Evolutionary conservation across 1,140 invertebrate species (phyloP), one percentile per base, ranked within the genome.

Genomic region (Phymastichus coffea): DNA sequence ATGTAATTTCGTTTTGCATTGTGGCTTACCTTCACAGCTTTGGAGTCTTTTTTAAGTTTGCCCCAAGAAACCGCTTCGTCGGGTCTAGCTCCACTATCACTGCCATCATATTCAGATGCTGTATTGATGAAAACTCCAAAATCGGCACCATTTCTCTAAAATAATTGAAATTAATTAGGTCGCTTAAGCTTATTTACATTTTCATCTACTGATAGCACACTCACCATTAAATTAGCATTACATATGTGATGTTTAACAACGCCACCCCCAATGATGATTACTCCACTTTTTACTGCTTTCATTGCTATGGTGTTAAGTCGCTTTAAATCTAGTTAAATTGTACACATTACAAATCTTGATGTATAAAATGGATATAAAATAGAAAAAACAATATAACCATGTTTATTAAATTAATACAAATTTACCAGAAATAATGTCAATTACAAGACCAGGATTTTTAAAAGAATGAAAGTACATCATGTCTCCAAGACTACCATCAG

Each of bases 381-480:
- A n/a, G n/a, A n/a, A n/a, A n/a, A n/a, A n/a, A n/a, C n/a, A n/a
- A n/a, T n/a, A n/a, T n/a, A n/a, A n/a, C n/a, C n/a, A n/a, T n/a
- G n/a, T n/a, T n/a, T n/a, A n/a, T n/a, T n/a, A n/a, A n/a, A n/a
- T n/a, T n/a, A n/a, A n/a, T n/a, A n/a, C n/a, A n/a, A n/a, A n/a
- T n/a, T 71, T 79, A 88, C 90, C 90, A 78, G 93, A 89, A 51
- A 97, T 80, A 75, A 99, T 97, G 76, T 99, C 97, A 37, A 99
- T 77, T 9, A 97, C 82, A 14, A 99, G 82, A 6, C 96, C 97
- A 38, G 95, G 93, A 71, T 92, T 92, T 71, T 87, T 90, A 71
- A 89, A 97, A 0, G 95, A 96, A 82, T 99, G 97, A 67, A 99
- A 98, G 77, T 96, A 99, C 84, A 99, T 92, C 97, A 99, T 99